phyloP scores from a whole-genome alignment of 2,888 invertebrate genomes.

The Sarcophaga carnaria region DNA sequence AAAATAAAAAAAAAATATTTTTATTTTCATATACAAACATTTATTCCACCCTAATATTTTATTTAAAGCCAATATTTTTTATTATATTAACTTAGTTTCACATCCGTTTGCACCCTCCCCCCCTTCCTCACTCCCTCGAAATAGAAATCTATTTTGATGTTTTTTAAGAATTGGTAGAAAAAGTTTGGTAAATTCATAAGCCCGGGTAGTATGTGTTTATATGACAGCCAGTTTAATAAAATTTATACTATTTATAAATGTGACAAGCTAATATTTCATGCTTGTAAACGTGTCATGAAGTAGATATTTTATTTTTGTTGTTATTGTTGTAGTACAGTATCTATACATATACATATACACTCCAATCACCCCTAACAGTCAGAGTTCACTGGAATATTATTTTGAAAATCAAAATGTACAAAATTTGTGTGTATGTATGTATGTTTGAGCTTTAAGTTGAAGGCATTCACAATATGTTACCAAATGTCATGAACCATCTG shows the following conservation, averaged over 20 bases:
- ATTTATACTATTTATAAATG: slow-evolving; percentile 23
- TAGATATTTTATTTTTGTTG: slow-evolving; percentile 25
- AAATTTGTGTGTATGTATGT: background rate
- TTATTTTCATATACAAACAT: no score
- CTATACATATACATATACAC: background rate
- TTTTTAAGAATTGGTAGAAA: background rate
- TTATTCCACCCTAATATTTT: no score
- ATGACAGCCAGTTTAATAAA: slow-evolving; percentile 39
- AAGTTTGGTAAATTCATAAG: background rate
- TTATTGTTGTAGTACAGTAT: background rate
- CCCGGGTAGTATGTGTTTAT: background rate
- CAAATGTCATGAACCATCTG: slow-evolving; percentile 1
- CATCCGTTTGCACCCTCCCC: no score
- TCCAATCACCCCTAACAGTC: background rate
- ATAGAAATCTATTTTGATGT: background rate
- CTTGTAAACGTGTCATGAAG: slow-evolving; percentile 38
- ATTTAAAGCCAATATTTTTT: no score
- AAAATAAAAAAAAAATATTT: no score
- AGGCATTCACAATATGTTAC: slow-evolving; percentile 23
- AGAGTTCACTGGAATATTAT: background rate
- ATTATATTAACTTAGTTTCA: no score
- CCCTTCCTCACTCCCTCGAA: no score
- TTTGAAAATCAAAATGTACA: background rate
- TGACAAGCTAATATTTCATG: slow-evolving; percentile 54
- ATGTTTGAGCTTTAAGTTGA: background rate